Evolutionary conservation across 2,888 invertebrate species (phyloP), one percentile per base, ranked within the genome.

Genomic region (Ernsta delagoae): DNA sequence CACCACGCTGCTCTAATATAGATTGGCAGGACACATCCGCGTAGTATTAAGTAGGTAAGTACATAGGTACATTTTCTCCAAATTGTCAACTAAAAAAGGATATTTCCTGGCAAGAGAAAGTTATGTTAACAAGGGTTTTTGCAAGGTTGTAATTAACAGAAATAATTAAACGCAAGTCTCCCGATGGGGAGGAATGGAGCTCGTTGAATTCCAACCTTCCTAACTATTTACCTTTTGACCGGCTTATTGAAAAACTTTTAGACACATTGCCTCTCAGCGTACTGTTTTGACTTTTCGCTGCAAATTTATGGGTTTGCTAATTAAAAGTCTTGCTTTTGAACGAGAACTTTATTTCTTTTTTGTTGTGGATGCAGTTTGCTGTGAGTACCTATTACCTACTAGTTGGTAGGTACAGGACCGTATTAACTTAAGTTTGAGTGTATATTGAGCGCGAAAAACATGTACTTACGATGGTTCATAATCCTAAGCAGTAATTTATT

Each of bases 211-310:
- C 82, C 83, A 75, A 82, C 82, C 83, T 79, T 81, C 80, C 80
- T 86, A 87, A 77, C 75, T 72, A 87, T 88, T 90, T 88, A 88
- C 85, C 89, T 87, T 84, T 69, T 80, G 81, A 77, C 75, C 75
- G 79, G 80, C 76, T 88, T 90, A 91, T 90, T 89, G 87, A 89
- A 90, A 90, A 90, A 91, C 84, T 91, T 90, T 83, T 80, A 79
- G 85, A 88, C 83, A 85, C 85, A 89, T 87, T 80, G 83, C 84
- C 80, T 79, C 77, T 72, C 74, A 75, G 75, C 62, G 53, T 16
- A 24, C 41, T 60, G 62, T 63, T 68, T 68, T 63, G 68, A 63
- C 61, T 68, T 63, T 59, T 43, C 60, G 11, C 36, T 56, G 12
- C 11, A 43, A 61, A 67, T 67, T 67, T 67, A 61, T 16, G 67